phyloP scores from a whole-genome alignment of 2,797 vertebrate species.

The Craterocephalus amniculus region DNA sequence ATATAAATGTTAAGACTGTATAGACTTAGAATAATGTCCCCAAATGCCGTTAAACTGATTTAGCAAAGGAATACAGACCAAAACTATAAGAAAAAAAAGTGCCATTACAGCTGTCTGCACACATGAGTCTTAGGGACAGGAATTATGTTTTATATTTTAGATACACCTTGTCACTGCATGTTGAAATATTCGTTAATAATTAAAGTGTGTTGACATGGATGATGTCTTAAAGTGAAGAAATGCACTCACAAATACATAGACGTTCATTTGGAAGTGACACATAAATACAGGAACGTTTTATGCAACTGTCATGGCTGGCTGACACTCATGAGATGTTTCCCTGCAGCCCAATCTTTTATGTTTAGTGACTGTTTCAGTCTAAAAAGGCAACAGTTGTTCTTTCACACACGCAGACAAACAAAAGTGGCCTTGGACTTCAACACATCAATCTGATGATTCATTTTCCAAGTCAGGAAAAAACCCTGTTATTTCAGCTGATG shows the following conservation, averaged over 20 bases:
- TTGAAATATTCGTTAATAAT: no score
- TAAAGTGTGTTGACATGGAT: no score
- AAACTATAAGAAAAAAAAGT: no score
- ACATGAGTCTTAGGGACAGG: no score
- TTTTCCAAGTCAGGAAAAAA: slow-evolving; percentile 18
- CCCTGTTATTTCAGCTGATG: slow-evolving; percentile 12
- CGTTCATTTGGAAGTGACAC: background rate
- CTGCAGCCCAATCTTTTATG: background rate
- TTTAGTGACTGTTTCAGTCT: slow-evolving; percentile 11
- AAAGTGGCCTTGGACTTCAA: background rate
- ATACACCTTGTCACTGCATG: no score
- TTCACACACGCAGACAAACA: slow-evolving; percentile 10
- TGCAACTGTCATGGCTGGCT: slow-evolving; percentile 1
- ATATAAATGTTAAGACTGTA: no score
- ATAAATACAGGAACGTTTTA: background rate
- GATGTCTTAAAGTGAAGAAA: background rate
- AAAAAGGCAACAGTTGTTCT: background rate
- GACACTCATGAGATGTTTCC: slow-evolving; percentile 26
- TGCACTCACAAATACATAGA: background rate
- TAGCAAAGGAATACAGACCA: no score
- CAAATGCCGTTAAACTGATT: no score
- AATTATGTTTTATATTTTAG: no score
- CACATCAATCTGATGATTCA: slow-evolving; percentile 19
- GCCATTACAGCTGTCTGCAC: no score
- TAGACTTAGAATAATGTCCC: no score